A percentile compares a stretch with the other conserved stretches of the same genome.
These are phyloP conservation scores for Pogonomyrmex californicus DNA, from an alignment of 1,140 invertebrate species.

Conservation along the genomic window DNA sequence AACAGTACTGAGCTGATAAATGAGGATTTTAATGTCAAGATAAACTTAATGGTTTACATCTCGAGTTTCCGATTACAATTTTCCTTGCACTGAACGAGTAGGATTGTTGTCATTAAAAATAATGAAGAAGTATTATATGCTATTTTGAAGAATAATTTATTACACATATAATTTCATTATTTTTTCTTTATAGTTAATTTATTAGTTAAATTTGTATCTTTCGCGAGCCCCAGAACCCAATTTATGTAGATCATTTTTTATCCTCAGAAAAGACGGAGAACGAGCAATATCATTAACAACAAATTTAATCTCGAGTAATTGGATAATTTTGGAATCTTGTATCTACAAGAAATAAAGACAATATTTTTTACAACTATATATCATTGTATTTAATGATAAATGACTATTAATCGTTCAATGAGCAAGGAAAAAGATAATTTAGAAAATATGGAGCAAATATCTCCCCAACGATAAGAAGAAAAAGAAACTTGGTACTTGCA, in stretches of 20 bases:
- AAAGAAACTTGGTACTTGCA: constrained; percentile 64
- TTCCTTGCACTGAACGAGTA: constrained; percentile 68
- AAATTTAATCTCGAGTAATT: constrained; percentile 22
- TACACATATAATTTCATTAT: background rate
- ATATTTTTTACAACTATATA: constrained; percentile 16
- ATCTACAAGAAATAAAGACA: constrained; percentile 29
- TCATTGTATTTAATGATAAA: background rate
- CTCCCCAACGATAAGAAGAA: constrained; percentile 30
- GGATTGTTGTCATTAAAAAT: constrained; percentile 34
- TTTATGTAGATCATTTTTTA: background rate
- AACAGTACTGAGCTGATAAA: constrained; percentile 28
- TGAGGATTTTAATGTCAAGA: constrained; percentile 26
- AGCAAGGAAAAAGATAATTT: constrained; percentile 71
- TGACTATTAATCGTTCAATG: constrained; percentile 55
- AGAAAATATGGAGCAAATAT: constrained; percentile 33
- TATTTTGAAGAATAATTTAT: constrained; percentile 27
- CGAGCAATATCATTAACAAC: constrained; percentile 16
- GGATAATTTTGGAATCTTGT: constrained; percentile 6
- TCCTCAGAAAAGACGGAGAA: constrained; percentile 19
- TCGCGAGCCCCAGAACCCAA: background rate
- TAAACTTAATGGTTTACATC: constrained; percentile 30
- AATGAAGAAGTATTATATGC: constrained; percentile 23
- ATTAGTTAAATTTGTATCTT: background rate
- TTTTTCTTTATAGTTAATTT: constrained; percentile 31
- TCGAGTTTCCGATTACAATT: constrained; percentile 55